phyloP scores from a whole-genome alignment of 1,140 invertebrate genomes.

The Sminthurinus signatus region DNA sequence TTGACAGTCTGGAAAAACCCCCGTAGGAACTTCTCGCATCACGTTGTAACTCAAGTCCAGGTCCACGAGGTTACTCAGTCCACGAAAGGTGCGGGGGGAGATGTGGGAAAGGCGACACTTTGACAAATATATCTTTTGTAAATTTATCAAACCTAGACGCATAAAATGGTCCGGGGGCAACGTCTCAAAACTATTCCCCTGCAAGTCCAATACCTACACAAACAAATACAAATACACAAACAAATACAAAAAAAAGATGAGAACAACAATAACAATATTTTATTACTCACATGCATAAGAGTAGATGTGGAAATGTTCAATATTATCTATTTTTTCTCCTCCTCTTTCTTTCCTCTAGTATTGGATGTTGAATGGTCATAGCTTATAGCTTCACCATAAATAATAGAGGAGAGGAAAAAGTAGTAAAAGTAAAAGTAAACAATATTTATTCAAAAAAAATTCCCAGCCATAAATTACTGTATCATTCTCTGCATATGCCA shows the following conservation, averaged over 20 bases:
- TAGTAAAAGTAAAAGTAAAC: not conserved
- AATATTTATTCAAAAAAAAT: not conserved
- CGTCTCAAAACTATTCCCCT: slow-evolving; percentile 68
- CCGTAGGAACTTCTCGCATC: slow-evolving; percentile 65
- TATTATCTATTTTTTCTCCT: too few relatives aligned
- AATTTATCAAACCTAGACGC: slow-evolving; percentile 68
- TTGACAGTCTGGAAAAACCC: slow-evolving; percentile 66
- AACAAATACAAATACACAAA: too few relatives aligned
- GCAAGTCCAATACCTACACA: slow-evolving; percentile 76
- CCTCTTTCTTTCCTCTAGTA: too few relatives aligned
- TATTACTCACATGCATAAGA: too few relatives aligned
- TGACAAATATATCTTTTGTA: slow-evolving; percentile 75
- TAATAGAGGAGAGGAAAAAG: not conserved
- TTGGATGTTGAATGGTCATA: not conserved
- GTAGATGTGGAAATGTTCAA: too few relatives aligned
- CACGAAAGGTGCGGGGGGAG: slow-evolving; percentile 68
- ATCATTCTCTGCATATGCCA: too few relatives aligned
- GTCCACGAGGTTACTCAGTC: slow-evolving; percentile 79
- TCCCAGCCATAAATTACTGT: too few relatives aligned
- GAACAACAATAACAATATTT: too few relatives aligned
- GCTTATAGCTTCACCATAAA: not conserved
- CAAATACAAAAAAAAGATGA: too few relatives aligned
- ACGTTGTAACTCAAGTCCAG: slow-evolving; percentile 77
- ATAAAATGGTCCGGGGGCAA: slow-evolving; percentile 69
- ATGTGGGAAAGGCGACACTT: slow-evolving; percentile 68